Conservation (phyloP, 35 echinoderm and acorn worm species). For the Anneissia japonica region DNA sequence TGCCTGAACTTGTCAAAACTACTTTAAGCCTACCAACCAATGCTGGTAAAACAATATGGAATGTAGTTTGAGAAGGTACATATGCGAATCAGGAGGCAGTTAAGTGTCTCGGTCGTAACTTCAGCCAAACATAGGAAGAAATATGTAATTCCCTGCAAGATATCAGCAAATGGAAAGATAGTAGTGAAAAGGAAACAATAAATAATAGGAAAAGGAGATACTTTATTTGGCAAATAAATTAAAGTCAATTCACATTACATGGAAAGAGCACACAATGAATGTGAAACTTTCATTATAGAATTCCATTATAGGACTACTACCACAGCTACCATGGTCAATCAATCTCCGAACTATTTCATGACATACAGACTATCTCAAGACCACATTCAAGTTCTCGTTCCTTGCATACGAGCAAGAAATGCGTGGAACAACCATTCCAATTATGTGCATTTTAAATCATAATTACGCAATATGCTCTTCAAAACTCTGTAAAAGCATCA, state of each 20-base stretch:
- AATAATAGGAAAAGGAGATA: slow-evolving; percentile 42
- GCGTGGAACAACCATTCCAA: slow-evolving; percentile 79
- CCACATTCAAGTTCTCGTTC: slow-evolving; percentile 52
- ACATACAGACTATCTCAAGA: slow-evolving; percentile 61
- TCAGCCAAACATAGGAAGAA: too few species aligned
- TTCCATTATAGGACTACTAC: slow-evolving; percentile 3
- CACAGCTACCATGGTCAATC: slow-evolving; percentile 9
- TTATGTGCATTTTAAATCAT: slow-evolving; percentile 50
- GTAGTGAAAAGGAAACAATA: slow-evolving; percentile 39
- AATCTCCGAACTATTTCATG: slow-evolving; percentile 13
- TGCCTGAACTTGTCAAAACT: not conserved
- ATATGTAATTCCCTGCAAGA: not conserved
- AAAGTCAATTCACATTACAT: slow-evolving; percentile 48
- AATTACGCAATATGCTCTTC: slow-evolving; percentile 19
- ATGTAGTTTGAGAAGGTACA: not conserved
- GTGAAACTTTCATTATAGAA: slow-evolving; percentile 43
- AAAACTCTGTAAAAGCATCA: slow-evolving; percentile 55
- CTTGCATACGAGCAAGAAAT: slow-evolving; percentile 42
- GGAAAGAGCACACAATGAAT: slow-evolving; percentile 74
- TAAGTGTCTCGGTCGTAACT: not conserved
- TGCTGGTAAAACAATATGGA: not conserved
- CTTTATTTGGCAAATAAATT: slow-evolving; percentile 54
- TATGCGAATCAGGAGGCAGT: not conserved
- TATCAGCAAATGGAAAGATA: too few species aligned
- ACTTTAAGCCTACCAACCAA: not conserved